phyloP scores from a whole-genome alignment of 2,113 vertebrate genomes.

The Rhodinocichla rosea region DNA sequence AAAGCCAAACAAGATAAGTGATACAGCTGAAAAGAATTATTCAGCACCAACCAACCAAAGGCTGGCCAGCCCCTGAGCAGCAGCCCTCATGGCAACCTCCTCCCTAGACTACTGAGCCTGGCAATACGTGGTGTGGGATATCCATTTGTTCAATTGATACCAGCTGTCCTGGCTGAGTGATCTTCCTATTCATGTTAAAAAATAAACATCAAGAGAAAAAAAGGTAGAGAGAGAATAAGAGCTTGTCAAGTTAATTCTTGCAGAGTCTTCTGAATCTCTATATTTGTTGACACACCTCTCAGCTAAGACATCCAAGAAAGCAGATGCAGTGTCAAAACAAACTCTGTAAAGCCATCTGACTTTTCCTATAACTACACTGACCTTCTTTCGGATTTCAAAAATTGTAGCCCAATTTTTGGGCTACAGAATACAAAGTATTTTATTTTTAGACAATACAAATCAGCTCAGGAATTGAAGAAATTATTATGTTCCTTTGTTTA shows the following conservation, averaged over 20 bases:
- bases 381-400: background rate
- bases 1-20: background rate
- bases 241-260: background rate
- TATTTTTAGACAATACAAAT: background rate
- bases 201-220: background rate
- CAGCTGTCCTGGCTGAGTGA: background rate
- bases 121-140: background rate
- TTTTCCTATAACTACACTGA: background rate
- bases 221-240: background rate
- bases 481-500: background rate
- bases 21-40: background rate
- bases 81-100: fast-evolving
- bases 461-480: background rate
- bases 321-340: background rate
- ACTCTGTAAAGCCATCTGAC: background rate
- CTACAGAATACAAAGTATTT: background rate
- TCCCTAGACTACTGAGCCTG: background rate
- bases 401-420: background rate
- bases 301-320: background rate
- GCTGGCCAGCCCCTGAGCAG: background rate
- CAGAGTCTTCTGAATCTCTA: background rate
- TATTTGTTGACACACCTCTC: background rate
- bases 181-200: background rate
- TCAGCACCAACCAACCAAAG: background rate
- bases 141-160: background rate